A percentile compares a stretch with the other conserved stretches of the same genome.
Evolutionary conservation across 1,140 invertebrate species (phyloP).

Genomic region (Ganaspis sp.): DNA sequence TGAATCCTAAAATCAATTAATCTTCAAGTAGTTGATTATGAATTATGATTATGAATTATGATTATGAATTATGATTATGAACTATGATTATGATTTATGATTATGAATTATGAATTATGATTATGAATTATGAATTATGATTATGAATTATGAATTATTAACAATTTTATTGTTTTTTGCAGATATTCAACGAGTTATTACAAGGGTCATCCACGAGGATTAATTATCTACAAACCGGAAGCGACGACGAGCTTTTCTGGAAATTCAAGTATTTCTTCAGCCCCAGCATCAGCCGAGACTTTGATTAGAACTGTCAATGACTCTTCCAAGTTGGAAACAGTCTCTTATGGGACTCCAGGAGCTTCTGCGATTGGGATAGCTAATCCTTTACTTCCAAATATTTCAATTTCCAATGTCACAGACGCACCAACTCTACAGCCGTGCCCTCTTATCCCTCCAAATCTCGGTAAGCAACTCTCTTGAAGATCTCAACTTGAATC

Average conservation of each 20-base stretch:
- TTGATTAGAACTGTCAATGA: constrained; percentile 50
- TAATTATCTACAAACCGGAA: constrained; percentile 70
- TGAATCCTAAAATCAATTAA: no score
- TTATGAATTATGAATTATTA: no score
- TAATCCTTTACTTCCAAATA: constrained; percentile 39
- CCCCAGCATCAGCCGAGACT: constrained; percentile 46
- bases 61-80: no score
- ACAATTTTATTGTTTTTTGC: constrained; percentile 29
- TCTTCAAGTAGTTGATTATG: no score
- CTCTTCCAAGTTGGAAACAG: constrained; percentile 55
- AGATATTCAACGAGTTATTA: constrained; percentile 67
- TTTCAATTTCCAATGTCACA: constrained; percentile 44
- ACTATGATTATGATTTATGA: no score
- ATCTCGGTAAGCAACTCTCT: constrained; percentile 69
- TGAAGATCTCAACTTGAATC: neutral
- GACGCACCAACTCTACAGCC: constrained; percentile 52
- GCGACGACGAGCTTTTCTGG: constrained; percentile 53
- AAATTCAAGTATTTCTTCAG: constrained; percentile 56
- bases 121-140: no score
- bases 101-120: no score
- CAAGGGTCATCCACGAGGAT: constrained; percentile 65
- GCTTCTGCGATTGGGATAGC: constrained; percentile 31
- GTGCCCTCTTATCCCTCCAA: constrained; percentile 74
- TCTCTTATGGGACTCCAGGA: constrained; percentile 46
- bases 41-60: no score